A percentile compares a stretch with the other conserved stretches of the same genome.
Evolutionary conservation across 2,113 vertebrate species (phyloP).

Genomic region (Fukomys damarensis): DNA sequence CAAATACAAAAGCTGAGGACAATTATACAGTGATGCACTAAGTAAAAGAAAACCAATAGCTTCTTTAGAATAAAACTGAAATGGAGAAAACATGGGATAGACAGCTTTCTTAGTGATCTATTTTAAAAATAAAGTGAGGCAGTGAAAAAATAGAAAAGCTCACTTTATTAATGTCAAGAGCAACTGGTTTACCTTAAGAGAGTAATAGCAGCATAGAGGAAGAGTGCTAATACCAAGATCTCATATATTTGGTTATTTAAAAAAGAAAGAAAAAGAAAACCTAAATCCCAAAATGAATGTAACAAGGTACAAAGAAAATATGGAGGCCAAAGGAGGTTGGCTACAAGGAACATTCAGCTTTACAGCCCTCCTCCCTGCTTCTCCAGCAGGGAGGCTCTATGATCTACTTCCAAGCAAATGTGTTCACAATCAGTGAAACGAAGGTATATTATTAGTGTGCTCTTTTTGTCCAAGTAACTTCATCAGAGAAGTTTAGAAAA

Average conservation of each 20-base stretch:
- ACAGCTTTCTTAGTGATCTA: not conserved
- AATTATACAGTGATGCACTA: not conserved
- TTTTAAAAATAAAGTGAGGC: not conserved
- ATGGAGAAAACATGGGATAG: not conserved
- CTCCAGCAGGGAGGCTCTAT: not conserved
- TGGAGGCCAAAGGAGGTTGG: not conserved
- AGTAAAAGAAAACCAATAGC: not conserved
- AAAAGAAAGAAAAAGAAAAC: not conserved
- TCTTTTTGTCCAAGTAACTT: conserved; percentile 11
- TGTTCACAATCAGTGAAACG: not conserved
- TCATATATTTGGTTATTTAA: not conserved
- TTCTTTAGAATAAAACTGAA: conserved; percentile 28
- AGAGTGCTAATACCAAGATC: not conserved
- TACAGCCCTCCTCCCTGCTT: too few species aligned
- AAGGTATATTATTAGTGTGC: not conserved
- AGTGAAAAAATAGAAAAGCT: not conserved
- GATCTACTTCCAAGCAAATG: not conserved
- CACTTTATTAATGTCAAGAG: not conserved
- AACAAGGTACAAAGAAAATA: not conserved
- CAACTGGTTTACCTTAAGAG: not conserved
- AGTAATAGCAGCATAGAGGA: not conserved
- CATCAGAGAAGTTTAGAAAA: not conserved
- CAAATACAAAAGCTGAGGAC: not conserved
- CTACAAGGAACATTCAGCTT: not conserved
- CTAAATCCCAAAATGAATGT: not conserved